phyloP scores from a whole-genome alignment of 2,888 invertebrate species.

The Eubasilissa splendida region DNA sequence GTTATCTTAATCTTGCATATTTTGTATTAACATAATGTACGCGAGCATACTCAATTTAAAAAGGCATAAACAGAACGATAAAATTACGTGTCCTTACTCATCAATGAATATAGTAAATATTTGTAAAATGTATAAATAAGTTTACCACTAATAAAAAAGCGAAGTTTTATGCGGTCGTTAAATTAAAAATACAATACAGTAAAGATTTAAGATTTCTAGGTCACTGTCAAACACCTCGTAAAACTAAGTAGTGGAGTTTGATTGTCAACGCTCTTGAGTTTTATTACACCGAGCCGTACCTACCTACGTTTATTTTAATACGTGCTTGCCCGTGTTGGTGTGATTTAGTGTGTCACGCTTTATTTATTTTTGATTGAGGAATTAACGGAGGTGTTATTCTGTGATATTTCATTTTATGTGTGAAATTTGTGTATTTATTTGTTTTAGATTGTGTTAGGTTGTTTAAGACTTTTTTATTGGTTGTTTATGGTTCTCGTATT shows the following conservation, averaged over 20 bases:
- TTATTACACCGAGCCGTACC: neutral
- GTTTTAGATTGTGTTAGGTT: slow-evolving; percentile 7
- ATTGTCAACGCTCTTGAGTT: slow-evolving; percentile 21
- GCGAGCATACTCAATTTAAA: neutral
- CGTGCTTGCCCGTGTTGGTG: slow-evolving; percentile 3
- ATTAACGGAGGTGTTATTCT: slow-evolving; percentile 16
- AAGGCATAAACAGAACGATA: slow-evolving; percentile 16
- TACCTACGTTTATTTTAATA: slow-evolving; percentile 24
- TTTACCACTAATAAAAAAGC: slow-evolving; percentile 12
- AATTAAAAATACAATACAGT: slow-evolving; percentile 41
- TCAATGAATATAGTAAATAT: slow-evolving; percentile 19
- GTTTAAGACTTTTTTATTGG: slow-evolving; percentile 31
- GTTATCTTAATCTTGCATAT: too few species aligned
- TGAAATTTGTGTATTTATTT: slow-evolving; percentile 16
- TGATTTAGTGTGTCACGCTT: slow-evolving; percentile 26
- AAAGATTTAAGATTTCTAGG: slow-evolving; percentile 45
- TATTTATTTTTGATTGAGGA: slow-evolving; percentile 35
- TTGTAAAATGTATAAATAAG: slow-evolving; percentile 30
- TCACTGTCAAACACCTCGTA: slow-evolving; percentile 44
- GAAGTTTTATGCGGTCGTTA: slow-evolving; percentile 31
- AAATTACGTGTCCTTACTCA: slow-evolving; percentile 32
- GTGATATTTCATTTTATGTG: slow-evolving; percentile 12
- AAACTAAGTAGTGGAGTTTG: slow-evolving; percentile 26
- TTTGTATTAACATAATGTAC: too few species aligned
- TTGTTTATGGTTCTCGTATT: neutral